A percentile compares a stretch with the other conserved stretches of the same genome.
Evolutionary conservation across 1,140 invertebrate genomes (phyloP).

Genomic region (Caenorhabditis briggsae): DNA sequence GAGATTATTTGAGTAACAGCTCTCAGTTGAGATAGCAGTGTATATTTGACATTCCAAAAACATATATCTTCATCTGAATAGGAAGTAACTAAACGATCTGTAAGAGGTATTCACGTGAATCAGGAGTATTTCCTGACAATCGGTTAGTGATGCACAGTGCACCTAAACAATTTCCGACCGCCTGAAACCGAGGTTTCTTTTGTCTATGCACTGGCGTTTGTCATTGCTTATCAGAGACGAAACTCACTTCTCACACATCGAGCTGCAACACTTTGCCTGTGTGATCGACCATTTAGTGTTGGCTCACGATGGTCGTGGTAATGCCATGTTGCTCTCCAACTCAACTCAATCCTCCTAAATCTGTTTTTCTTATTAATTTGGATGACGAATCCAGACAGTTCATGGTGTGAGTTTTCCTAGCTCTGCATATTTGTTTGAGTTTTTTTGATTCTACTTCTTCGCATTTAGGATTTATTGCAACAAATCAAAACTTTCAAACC

Average conservation of each 20-base stretch:
- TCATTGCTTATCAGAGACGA: constrained; percentile 42
- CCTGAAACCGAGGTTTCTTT: constrained; percentile 31
- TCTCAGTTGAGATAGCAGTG: background rate
- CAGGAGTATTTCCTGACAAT: background rate
- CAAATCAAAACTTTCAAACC: background rate
- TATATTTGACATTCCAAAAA: background rate
- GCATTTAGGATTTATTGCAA: background rate
- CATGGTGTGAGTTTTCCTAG: constrained; percentile 1
- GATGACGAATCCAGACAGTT: constrained; percentile 44
- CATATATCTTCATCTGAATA: too few relatives aligned
- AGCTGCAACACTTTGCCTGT: constrained; percentile 24
- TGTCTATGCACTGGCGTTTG: constrained; percentile 40
- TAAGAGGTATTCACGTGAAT: background rate
- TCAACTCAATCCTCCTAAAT: constrained; percentile 11
- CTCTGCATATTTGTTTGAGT: too few relatives aligned
- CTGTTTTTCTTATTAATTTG: constrained; percentile 31
- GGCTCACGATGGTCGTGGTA: constrained; percentile 53
- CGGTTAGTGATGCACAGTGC: background rate
- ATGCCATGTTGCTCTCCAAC: constrained; percentile 45
- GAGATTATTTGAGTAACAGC: background rate
- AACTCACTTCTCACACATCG: background rate
- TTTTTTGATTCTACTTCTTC: too few relatives aligned
- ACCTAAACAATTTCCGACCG: constrained; percentile 47
- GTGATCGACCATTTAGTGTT: constrained; percentile 38
- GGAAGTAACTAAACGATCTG: too few relatives aligned